Base-by-base conservation (phyloP, 2,113 vertebrate genomes). In the Polyodon spathula region DNA sequence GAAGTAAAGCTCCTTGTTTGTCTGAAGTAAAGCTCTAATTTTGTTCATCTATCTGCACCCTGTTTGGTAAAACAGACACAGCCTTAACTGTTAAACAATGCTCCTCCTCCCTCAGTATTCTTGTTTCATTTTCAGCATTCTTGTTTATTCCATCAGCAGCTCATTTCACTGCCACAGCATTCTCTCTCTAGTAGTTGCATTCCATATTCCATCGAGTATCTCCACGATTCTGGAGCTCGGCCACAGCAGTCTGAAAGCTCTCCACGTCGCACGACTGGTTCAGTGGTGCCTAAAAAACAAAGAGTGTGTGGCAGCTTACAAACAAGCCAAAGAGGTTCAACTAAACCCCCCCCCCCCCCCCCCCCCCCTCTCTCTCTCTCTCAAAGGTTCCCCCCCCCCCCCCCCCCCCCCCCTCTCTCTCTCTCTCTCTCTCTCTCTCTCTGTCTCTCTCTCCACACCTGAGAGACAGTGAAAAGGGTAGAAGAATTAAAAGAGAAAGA, bases 71-170 rank as follows among this genome's bases (percentile, higher is more conserved):
- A n/a, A n/a, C n/a, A n/a, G n/a, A n/a, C n/a, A n/a, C n/a, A n/a
- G n/a, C n/a, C n/a, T n/a, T n/a, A n/a, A n/a, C n/a, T n/a, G n/a
- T n/a, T n/a, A n/a, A n/a, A n/a, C n/a, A n/a, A n/a, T n/a, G n/a
- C n/a, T 50, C 38, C 51, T 43, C 54, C 44, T n/a, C n/a, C n/a
- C 71, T 75, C 75, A 77, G 68, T 48, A 61, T 70, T 76, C 81
- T 74, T 66, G 71, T 66, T 72, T 74, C 63, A 66, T 71, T 76
- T 52, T 70, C 75, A 65, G 77, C 72, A 73, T 82, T 73, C 74
- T 77, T 55, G 71, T 74, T 56, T 78, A 78, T 78, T 76, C 73
- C 81, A 84, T 83, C 81, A 84, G 77, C 81, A 79, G 81, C 82
- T 81, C 80, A 65, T 75, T 77, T 74, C 73, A 73, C 72, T 66